These are phyloP conservation scores for Orthosia gothica DNA, from an alignment of 2,888 invertebrate species.

Conservation along the genomic window DNA sequence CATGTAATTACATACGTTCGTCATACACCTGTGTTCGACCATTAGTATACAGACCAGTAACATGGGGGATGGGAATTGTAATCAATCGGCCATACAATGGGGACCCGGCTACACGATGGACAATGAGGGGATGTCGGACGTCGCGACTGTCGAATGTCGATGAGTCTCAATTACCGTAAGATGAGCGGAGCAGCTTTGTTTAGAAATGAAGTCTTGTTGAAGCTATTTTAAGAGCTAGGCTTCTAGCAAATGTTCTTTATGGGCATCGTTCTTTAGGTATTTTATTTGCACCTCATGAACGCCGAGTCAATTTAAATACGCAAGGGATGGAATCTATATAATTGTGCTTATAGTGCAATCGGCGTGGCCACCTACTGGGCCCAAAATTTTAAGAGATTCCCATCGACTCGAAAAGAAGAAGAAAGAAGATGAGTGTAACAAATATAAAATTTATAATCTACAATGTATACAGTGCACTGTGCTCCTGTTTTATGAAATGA, in stretches of 20 bases:
- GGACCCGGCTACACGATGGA: slow-evolving; percentile 62
- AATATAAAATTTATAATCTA: no score
- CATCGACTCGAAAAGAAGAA: no score
- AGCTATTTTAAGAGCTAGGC: background rate
- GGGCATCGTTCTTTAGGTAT: background rate
- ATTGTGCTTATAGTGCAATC: no score
- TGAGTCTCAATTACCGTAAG: slow-evolving; percentile 70
- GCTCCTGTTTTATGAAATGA: no score
- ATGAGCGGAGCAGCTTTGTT: slow-evolving; percentile 38
- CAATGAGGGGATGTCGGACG: slow-evolving; percentile 68
- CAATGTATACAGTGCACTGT: no score
- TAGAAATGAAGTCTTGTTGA: slow-evolving; percentile 11
- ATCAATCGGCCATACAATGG: slow-evolving; percentile 85
- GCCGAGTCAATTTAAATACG: background rate
- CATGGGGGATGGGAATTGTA: slow-evolving; percentile 80
- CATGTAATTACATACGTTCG: slow-evolving; percentile 77
- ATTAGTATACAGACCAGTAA: slow-evolving; percentile 67
- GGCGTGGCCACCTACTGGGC: no score
- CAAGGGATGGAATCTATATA: no score
- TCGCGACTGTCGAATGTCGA: slow-evolving; percentile 67
- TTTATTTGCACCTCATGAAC: background rate
- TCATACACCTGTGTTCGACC: slow-evolving; percentile 67
- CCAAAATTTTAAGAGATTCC: no score
- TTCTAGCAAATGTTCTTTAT: background rate
- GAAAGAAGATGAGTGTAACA: no score